These are phyloP conservation scores for Magallana angulata DNA, from an alignment of 1,140 invertebrate species.

Conservation along the genomic window DNA sequence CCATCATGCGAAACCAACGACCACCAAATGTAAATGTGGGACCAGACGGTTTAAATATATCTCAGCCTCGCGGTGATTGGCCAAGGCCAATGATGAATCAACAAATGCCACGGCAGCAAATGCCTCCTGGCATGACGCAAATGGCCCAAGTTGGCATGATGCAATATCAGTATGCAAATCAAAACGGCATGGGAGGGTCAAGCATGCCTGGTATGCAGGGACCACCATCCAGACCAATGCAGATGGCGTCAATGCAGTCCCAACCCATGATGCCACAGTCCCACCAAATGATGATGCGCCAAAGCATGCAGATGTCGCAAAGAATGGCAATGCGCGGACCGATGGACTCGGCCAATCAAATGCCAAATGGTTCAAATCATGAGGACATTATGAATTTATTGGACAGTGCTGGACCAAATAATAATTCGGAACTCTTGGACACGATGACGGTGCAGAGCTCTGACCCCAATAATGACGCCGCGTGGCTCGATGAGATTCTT, in stretches of 20 bases:
- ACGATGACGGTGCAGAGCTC: constrained; percentile 62
- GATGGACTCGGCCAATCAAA: constrained; percentile 27
- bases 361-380: constrained; percentile 48
- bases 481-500: constrained; percentile 70
- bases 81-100: constrained; percentile 63
- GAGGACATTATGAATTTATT: constrained; percentile 75
- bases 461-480: constrained; percentile 60
- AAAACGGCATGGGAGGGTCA: constrained; percentile 54
- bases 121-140: constrained; percentile 53
- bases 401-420: constrained; percentile 68
- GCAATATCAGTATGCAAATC: constrained; percentile 43
- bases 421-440: constrained; percentile 71
- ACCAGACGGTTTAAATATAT: constrained; percentile 80
- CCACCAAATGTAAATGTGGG: constrained; percentile 80
- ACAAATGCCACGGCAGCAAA: constrained; percentile 48
- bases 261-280: constrained; percentile 65
- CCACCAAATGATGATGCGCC: constrained; percentile 72
- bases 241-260: constrained; percentile 66
- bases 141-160: constrained; percentile 60
- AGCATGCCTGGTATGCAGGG: constrained; percentile 54
- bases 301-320: constrained; percentile 72
- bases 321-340: constrained; percentile 58
- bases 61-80: constrained; percentile 72
- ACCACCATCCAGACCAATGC: constrained; percentile 61
- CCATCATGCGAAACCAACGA: constrained; percentile 78